Base-by-base conservation (phyloP, 2,113 vertebrate species). In the Anoplopoma fimbria region DNA sequence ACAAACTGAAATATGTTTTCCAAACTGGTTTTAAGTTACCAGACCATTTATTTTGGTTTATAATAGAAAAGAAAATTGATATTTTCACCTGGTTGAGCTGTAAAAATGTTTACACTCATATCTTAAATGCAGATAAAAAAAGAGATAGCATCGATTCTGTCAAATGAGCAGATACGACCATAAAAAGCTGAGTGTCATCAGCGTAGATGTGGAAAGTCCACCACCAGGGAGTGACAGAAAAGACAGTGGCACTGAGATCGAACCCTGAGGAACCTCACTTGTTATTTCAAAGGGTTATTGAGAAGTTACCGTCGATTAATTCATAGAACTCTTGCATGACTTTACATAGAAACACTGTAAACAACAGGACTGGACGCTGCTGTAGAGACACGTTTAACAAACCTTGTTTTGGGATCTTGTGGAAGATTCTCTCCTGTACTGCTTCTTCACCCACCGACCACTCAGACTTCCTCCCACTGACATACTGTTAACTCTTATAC, bases 401-500 rank as follows among this genome's bases (percentile, higher is more conserved):
- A 83, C 87, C 80, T 77, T 79, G 40, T 68, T 40, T 0, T 17
- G 34, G 34, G 10, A 49, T 7, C 25, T 62, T 45, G 21, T 8
- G 45, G 57, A 51, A 0, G 40, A 63, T 1, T 64, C 21, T 13
- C 62, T 76, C 69, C 83, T 77, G 87, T 69, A 72, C 55, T 34
- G 17, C 62, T 14, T 82, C 76, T 77, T 85, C 63, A 77, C 4
- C 79, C 79, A 85, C 47, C 72, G 76, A 40, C 47, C 53, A 38
- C 79, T 82, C 7, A 88, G 79, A 42, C 61, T 21, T 33, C 83
- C 79, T 40, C 75, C 79, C 27, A 76, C 4, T 29, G 75, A 85
- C 87, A 88, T 88, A n/a, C 21, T 36, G n/a, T n/a, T 1, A 7
- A 53, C 6, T 40, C 1, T 31, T 55, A 9, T 9, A 6, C n/a